Evolutionary conservation across 1,140 invertebrate species (phyloP).

Genomic region (Drosophila parvula): DNA sequence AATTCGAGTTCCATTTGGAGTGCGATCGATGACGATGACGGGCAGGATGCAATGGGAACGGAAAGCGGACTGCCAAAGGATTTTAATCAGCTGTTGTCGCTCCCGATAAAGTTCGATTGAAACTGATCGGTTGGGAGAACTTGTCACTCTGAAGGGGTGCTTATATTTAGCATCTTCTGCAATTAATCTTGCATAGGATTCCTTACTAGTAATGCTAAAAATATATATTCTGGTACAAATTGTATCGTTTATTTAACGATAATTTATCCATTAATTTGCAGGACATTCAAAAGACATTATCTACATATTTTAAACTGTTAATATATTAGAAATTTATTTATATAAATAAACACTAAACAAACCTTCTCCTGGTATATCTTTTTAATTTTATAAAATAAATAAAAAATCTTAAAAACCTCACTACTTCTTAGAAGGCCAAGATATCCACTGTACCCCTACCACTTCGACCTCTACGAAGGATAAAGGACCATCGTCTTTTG

Average conservation of each 20-base stretch:
- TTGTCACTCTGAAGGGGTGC: not conserved
- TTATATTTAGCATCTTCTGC: not conserved
- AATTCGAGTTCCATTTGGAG: constrained; percentile 70
- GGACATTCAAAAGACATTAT: not conserved
- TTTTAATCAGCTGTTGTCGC: constrained; percentile 67
- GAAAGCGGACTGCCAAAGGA: constrained; percentile 30
- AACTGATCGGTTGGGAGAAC: constrained; percentile 26
- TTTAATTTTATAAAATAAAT: not conserved
- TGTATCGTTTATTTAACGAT: too few species aligned
- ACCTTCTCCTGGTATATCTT: not conserved
- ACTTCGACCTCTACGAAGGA: not conserved
- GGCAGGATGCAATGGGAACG: constrained; percentile 35
- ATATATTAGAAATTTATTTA: not conserved
- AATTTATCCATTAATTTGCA: not conserved
- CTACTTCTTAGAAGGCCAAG: not conserved
- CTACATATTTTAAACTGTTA: not conserved
- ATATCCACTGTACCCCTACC: not conserved
- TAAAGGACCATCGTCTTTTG: not conserved
- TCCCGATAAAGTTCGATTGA: constrained; percentile 14
- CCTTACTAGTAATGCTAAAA: too few species aligned
- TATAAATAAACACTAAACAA: too few species aligned
- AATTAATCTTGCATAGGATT: too few species aligned
- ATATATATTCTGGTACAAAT: too few species aligned
- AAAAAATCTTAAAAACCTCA: too few species aligned
- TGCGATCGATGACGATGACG: constrained; percentile 70